Base-by-base conservation (phyloP, 2,113 vertebrate species). In the Phaethon lepturus region DNA sequence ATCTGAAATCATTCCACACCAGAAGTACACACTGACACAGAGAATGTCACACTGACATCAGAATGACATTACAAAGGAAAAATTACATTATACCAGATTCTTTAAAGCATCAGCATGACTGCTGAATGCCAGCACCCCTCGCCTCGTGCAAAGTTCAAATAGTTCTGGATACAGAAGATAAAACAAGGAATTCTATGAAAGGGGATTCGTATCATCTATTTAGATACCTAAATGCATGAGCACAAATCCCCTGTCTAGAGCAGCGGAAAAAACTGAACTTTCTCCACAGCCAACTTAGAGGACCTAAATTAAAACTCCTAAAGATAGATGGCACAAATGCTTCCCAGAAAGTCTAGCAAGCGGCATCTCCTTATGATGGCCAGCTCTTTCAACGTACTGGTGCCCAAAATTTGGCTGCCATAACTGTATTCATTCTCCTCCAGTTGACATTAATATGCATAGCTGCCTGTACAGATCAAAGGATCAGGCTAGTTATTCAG, bases 261-360 rank as follows among this genome's bases (percentile, higher is more conserved):
- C 64, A 91, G n/a, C 0, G 9, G 60, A 19, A 84, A 95, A 96
- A 85, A 22, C 1, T 3, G 3, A 86, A 80, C 83, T 81, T 80
- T 84, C 31, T 80, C n/a, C 44, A 81, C 22, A 67, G 56, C 6
- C 55, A 50, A 31, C 50, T 47, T 31, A 60, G n/a, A 93, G 23
- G 25, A 81, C 13, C n/a, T 84, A 66, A 88, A 94, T 82, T 79
- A 82, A 96, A 97, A 63, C n/a, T 63, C 38, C 13, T 71, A 81
- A 74, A 29, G 13, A 84, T 6, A 93, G 76, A 55, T 44, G 23
- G 47, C 64, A 93, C 31, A 77, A 93, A 81, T 13, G 7, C 64
- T 91, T 74, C 47, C 76, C 63, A 62, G 50, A 45, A 92, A 62
- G 38, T 42, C 59, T 26, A 71, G 52, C 68, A 79, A 95, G 83